Evolutionary conservation across 2,888 invertebrate species (phyloP).

Genomic region (Stenolophus ochropezus): DNA sequence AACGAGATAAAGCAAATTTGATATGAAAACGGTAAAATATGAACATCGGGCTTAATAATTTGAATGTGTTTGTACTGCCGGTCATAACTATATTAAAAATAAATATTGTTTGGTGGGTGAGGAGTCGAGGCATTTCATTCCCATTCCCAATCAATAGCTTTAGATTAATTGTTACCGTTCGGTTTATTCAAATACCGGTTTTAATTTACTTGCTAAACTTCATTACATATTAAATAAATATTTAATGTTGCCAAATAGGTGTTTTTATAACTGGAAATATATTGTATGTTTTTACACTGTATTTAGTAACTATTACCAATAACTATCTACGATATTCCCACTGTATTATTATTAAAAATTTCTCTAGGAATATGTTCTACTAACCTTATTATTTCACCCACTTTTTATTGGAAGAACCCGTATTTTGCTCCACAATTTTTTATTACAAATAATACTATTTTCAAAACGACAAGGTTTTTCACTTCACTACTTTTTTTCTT

Average conservation of each 20-base stretch:
- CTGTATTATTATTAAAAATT: neutral
- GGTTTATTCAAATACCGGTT: neutral
- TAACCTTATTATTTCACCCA: too few relatives aligned
- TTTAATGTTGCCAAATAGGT: neutral
- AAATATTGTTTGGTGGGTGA: neutral
- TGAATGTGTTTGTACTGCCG: slow-evolving; percentile 1
- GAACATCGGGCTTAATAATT: slow-evolving; percentile 5
- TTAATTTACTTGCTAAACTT: slow-evolving; percentile 13
- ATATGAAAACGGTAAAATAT: slow-evolving; percentile 18
- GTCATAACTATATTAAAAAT: slow-evolving; percentile 20
- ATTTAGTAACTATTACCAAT: neutral
- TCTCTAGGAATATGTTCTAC: too few relatives aligned
- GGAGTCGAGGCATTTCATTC: slow-evolving; percentile 4
- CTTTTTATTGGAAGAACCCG: too few relatives aligned
- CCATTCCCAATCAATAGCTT: neutral
- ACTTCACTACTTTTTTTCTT: too few relatives aligned
- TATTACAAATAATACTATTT: too few relatives aligned
- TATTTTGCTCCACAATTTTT: too few relatives aligned
- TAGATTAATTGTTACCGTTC: neutral
- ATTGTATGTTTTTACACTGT: neutral
- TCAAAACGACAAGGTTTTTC: too few relatives aligned
- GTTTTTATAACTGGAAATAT: neutral
- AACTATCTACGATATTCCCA: too few relatives aligned
- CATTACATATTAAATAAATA: slow-evolving; percentile 9
- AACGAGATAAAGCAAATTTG: neutral